phyloP scores from a whole-genome alignment of 2,888 invertebrate species.

The Ophion ventricosus region DNA sequence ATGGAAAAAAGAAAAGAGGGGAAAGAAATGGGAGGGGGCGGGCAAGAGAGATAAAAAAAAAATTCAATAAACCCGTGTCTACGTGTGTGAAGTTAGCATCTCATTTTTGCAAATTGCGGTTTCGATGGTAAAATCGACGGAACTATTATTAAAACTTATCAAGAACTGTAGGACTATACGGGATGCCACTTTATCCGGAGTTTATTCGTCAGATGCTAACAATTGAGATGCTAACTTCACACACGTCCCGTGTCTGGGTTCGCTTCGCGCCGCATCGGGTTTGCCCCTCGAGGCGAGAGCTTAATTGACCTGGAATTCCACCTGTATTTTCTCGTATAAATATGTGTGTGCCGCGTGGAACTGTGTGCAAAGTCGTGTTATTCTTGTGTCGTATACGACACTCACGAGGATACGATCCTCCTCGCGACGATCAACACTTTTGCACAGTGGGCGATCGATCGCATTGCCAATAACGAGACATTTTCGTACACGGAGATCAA shows the following conservation, averaged over 20 bases:
- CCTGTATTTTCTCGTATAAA: background rate
- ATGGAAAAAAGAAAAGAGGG: background rate
- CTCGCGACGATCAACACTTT: background rate
- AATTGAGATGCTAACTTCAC: no score
- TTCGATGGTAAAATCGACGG: no score
- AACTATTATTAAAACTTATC: no score
- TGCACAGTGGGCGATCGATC: no score
- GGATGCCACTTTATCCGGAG: no score
- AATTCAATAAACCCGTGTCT: slow-evolving; percentile 31
- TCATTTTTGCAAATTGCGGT: no score
- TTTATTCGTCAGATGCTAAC: no score
- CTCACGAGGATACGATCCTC: background rate
- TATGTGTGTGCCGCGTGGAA: background rate
- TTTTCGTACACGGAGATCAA: no score
- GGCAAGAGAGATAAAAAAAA: background rate
- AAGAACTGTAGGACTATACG: no score
- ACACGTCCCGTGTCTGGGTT: background rate
- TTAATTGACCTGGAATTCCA: slow-evolving; percentile 32
- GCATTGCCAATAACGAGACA: no score
- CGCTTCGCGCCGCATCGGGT: background rate
- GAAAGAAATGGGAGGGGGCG: background rate
- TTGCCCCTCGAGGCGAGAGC: slow-evolving; percentile 10
- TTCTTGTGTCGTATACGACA: background rate
- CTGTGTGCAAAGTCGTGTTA: background rate
- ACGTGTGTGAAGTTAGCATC: no score